Evolutionary conservation across 2,113 vertebrate species (phyloP), one percentile per base, ranked within the genome.

Genomic region (Aleadryas rufinucha): DNA sequence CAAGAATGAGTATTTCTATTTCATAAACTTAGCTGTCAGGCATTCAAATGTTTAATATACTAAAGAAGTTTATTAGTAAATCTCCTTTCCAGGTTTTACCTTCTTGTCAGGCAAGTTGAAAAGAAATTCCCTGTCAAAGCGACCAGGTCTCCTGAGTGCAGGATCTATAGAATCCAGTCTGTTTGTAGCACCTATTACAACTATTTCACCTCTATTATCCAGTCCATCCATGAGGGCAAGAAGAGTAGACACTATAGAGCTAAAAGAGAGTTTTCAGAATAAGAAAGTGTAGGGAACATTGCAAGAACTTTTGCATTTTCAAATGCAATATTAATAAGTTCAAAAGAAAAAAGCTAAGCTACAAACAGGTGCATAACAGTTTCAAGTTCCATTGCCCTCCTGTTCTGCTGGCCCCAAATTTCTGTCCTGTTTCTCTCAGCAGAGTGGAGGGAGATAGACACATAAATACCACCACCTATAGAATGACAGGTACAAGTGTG

Each of bases 131-230:
- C 99, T 99, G 98, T 99, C 99, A 89, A 99, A 99, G 85, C 99
- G 99, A 96, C 99, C 99, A 94, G 99, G 99, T 98, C 99, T 99
- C 99, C 99, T 99, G 98, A 99, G 99, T 96, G 99, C 99, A 37
- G 99, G 99, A 98, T 99, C 99, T 98, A 99, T 99, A 98, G 99
- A 99, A 98, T 99, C 99, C 98, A 99, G 99, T 98, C 99, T 99
- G 97, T 99, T 99, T 97, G 99, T 99, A 99, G 99, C 99, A 99
- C 99, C 99, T 95, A 99, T 99, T 97, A 99, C 99, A 97, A 99
- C 99, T 97, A 99, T 99, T 99, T 99, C 99, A 84, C 99, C 99
- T 93, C 99, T 98, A 93, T 99, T 99, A 98, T 99, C 99, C 98
- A 99, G 98, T 95, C 99, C 99, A 85, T 99, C 99, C 99, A 99